A percentile compares a stretch with the other conserved stretches of the same genome.
phyloP scores from a whole-genome alignment of 2,113 vertebrate genomes.

The Gobio gobio region DNA sequence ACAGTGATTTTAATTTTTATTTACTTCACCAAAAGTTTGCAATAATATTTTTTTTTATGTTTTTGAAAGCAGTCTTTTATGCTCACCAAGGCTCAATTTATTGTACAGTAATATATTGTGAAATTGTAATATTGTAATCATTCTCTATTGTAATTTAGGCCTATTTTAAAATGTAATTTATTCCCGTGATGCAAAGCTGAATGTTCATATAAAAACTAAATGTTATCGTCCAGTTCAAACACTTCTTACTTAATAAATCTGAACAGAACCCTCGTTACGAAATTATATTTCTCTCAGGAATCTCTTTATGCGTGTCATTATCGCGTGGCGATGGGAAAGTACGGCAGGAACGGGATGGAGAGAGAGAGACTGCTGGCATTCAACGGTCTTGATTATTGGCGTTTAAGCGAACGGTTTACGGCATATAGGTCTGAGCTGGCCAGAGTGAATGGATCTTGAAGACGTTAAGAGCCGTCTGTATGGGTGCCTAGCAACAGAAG shows the following conservation, averaged over 20 bases:
- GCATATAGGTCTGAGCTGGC: slow-evolving; percentile 2
- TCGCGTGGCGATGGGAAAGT: background rate
- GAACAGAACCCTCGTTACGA: background rate
- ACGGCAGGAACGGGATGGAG: background rate
- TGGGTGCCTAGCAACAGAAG: slow-evolving; percentile 53
- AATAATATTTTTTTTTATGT: no score
- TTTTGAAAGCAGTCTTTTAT: background rate
- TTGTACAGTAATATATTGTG: background rate
- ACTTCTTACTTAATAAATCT: background rate
- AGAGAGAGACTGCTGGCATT: background rate
- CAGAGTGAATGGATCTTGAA: slow-evolving; percentile 30
- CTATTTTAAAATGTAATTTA: background rate
- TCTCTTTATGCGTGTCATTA: background rate
- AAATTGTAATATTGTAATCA: no score
- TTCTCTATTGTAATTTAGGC: no score
- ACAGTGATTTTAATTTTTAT: background rate
- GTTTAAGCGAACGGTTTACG: slow-evolving; percentile 10
- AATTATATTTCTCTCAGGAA: background rate
- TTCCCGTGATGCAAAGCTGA: background rate
- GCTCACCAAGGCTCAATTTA: background rate
- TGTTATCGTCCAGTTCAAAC: background rate
- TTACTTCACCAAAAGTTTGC: background rate
- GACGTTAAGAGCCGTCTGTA: background rate
- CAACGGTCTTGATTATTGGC: background rate
- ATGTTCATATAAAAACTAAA: no score